These are phyloP conservation scores for Arctocebus calabarensis DNA, from an alignment of 2,797 vertebrate species.

Conservation along the genomic window DNA sequence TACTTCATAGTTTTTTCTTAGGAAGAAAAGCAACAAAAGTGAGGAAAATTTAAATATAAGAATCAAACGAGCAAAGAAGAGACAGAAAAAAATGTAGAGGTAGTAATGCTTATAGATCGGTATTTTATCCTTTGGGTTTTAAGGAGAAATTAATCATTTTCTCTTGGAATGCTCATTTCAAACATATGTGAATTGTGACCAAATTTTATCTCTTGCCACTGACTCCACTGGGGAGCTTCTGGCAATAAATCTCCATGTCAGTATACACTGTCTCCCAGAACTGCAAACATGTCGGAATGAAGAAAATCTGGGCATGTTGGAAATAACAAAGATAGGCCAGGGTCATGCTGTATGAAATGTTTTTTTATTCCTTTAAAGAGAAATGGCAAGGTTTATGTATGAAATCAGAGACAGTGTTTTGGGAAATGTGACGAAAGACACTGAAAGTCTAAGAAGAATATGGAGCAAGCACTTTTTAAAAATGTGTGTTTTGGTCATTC, in stretches of 20 bases:
- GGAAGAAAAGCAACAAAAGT: background rate
- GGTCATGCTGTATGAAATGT: conserved; percentile 60
- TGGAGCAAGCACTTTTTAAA: background rate
- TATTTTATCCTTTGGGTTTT: conserved; percentile 76
- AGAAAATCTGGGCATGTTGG: conserved; percentile 62
- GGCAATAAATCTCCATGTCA: conserved; percentile 80
- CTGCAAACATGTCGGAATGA: conserved; percentile 75
- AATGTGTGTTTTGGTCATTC: background rate
- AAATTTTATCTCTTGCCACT: conserved; percentile 76
- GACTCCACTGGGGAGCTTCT: conserved; percentile 69
- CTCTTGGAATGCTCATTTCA: conserved; percentile 81
- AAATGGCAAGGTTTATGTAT: conserved; percentile 16
- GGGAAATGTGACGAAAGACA: background rate
- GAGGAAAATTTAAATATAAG: background rate
- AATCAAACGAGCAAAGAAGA: conserved; percentile 5
- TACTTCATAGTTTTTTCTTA: background rate
- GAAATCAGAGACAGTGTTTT: conserved; percentile 57
- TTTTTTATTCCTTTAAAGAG: conserved; percentile 57
- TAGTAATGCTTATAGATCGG: conserved; percentile 39
- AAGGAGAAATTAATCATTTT: conserved; percentile 81
- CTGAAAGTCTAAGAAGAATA: background rate
- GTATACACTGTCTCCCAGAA: conserved; percentile 76
- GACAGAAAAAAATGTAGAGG: conserved; percentile 1
- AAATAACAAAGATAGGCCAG: conserved; percentile 66
- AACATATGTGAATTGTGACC: conserved; percentile 83